Evolutionary conservation across 1,140 invertebrate species (phyloP).

Genomic region (Papilio polyxenes): DNA sequence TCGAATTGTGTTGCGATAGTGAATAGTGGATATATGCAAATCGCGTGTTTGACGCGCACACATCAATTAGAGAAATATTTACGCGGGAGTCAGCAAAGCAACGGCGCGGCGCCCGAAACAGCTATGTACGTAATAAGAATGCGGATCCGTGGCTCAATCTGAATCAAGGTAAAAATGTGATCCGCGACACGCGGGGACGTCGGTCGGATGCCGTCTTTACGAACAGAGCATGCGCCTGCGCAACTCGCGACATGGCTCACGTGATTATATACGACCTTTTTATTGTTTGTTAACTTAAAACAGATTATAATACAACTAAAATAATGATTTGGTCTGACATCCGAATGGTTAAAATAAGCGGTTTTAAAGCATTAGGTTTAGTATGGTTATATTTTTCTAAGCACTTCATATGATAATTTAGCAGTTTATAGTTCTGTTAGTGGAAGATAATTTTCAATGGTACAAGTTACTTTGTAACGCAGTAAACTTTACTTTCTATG

Average conservation of each 20-base stretch:
- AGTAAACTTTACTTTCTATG: background rate
- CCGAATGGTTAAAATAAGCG: background rate
- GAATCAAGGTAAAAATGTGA: conserved; percentile 73
- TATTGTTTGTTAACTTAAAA: conserved; percentile 17
- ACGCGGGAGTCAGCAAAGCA: conserved; percentile 62
- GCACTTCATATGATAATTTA: no score
- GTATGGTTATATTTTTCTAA: no score
- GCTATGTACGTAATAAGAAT: conserved; percentile 73
- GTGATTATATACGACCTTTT: background rate
- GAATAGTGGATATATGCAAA: conserved; percentile 57
- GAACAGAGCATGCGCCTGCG: conserved; percentile 11
- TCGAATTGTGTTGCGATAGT: conserved; percentile 18
- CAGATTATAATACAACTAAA: background rate
- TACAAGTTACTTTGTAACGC: background rate
- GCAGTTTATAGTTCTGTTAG: background rate
- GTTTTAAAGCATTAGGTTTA: no score
- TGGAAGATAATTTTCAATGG: background rate
- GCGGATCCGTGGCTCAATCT: conserved; percentile 69
- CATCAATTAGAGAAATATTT: conserved; percentile 79
- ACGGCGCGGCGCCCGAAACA: conserved; percentile 58
- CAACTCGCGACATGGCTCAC: conserved; percentile 26
- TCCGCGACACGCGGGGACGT: conserved; percentile 57
- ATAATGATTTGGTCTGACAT: background rate
- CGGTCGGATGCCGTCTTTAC: conserved; percentile 55
- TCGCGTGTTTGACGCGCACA: conserved; percentile 57